Percentiles rank a stretch among this genome's conserved stretches.
Conservation (phyloP, 30 jellyfish, hydroid and myxozoan genomes). For the Turritopsis dohrnii region DNA sequence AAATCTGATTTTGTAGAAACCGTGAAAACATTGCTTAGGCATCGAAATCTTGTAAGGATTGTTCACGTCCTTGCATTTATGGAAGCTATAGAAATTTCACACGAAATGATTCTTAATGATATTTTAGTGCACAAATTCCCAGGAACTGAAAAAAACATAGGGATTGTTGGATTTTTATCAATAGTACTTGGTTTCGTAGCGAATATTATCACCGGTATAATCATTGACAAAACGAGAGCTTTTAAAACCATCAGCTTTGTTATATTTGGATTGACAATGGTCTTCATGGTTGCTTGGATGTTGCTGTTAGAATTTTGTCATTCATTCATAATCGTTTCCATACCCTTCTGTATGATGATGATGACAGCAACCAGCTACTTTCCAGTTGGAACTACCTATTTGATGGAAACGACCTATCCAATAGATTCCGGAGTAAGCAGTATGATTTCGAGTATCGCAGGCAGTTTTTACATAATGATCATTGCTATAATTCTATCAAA, state of each 20-base stretch:
- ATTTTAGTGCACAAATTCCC: slow-evolving; percentile 12
- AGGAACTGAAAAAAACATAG: slow-evolving; percentile 25
- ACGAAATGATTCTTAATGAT: slow-evolving; percentile 10
- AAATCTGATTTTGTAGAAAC: not conserved
- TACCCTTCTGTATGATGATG: not conserved
- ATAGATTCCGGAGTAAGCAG: slow-evolving; percentile 24
- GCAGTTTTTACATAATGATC: not conserved
- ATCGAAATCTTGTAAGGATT: not conserved
- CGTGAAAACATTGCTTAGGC: slow-evolving; percentile 12
- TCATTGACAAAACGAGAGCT: slow-evolving; percentile 29
- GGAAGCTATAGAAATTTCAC: slow-evolving; percentile 20
- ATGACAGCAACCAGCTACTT: slow-evolving; percentile 29
- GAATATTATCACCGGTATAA: slow-evolving; percentile 18
- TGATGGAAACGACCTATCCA: slow-evolving; percentile 26
- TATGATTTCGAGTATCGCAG: slow-evolving; percentile 3
- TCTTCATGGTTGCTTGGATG: slow-evolving; percentile 14
- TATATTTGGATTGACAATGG: slow-evolving; percentile 10
- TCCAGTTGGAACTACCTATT: slow-evolving; percentile 23
- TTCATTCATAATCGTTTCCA: slow-evolving; percentile 17
- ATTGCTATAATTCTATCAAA: not conserved
- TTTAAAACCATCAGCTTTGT: slow-evolving; percentile 12
- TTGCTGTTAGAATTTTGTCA: slow-evolving; percentile 17
- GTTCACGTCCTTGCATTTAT: slow-evolving; percentile 17
- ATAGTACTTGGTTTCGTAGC: slow-evolving; percentile 20
- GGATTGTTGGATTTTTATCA: slow-evolving; percentile 26